phyloP scores from a whole-genome alignment of 2,113 vertebrate species.

The Leucopsar rothschildi region DNA sequence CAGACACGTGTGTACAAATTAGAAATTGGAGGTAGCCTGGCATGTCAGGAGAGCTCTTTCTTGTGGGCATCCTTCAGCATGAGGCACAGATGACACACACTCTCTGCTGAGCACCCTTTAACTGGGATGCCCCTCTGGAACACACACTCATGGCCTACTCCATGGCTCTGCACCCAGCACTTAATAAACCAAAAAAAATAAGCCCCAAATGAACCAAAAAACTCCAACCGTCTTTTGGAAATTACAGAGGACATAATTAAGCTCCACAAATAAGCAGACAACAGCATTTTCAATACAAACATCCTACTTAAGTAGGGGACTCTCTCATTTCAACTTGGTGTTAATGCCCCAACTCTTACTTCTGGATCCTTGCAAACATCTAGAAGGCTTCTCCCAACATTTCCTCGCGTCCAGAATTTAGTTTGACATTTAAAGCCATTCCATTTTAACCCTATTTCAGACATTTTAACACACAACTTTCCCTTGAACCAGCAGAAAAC shows the following conservation, averaged over 20 bases:
- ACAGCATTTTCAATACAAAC: conserved; percentile 30
- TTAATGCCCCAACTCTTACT: conserved; percentile 2
- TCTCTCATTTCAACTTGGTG: background rate
- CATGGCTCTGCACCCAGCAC: background rate
- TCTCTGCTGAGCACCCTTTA: conserved; percentile 26
- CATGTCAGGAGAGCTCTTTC: background rate
- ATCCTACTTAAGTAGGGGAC: background rate
- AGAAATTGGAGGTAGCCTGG: background rate
- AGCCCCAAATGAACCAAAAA: background rate
- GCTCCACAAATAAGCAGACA: conserved; percentile 19
- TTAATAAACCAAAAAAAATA: conserved; percentile 2
- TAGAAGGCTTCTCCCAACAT: background rate
- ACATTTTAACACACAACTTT: background rate
- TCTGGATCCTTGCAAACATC: background rate
- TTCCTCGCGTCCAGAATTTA: background rate
- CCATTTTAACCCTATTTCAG: background rate
- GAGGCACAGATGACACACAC: conserved; percentile 1
- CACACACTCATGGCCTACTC: conserved; percentile 12
- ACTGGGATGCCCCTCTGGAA: conserved; percentile 8
- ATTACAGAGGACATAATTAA: background rate
- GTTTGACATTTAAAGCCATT: background rate
- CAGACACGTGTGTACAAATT: conserved; percentile 3
- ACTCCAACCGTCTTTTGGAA: background rate
- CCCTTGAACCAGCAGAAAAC: conserved; percentile 31
- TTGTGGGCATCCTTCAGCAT: background rate